These are phyloP conservation scores for Lepisosteus osseus DNA, from an alignment of 2,113 vertebrate genomes.

Conservation along the genomic window DNA sequence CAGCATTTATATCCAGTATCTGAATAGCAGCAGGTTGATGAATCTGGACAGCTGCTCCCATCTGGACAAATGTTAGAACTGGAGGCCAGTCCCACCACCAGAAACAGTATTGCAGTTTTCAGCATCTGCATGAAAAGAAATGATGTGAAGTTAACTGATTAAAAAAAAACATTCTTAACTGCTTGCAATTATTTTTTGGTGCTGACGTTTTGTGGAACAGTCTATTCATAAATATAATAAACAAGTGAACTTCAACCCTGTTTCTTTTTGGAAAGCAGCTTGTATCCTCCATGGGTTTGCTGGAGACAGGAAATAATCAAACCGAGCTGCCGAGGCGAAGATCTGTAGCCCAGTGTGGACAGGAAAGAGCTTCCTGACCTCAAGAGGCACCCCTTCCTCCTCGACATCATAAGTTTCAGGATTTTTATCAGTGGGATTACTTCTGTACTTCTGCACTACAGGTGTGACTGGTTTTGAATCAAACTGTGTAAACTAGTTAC, in stretches of 20 bases:
- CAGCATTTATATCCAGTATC: constrained; percentile 52
- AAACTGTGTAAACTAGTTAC: too few relatives aligned
- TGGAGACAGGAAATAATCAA: too few relatives aligned
- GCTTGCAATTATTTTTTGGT: constrained; percentile 27
- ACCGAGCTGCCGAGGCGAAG: too few relatives aligned
- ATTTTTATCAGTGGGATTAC: too few relatives aligned
- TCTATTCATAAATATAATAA: background rate
- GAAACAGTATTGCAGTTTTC: constrained; percentile 27
- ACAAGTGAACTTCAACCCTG: background rate
- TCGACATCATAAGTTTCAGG: too few relatives aligned
- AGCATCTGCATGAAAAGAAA: constrained; percentile 45
- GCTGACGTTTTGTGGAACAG: constrained; percentile 1
- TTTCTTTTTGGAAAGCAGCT: background rate
- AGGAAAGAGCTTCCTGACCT: too few relatives aligned
- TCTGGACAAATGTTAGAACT: constrained; percentile 50
- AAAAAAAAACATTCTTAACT: background rate
- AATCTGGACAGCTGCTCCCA: constrained; percentile 35
- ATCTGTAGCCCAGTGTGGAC: too few relatives aligned
- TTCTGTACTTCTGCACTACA: too few relatives aligned
- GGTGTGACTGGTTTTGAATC: too few relatives aligned
- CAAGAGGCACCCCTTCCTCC: too few relatives aligned
- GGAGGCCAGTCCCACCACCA: constrained; percentile 34
- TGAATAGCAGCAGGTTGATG: constrained; percentile 50
- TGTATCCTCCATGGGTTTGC: too few relatives aligned
- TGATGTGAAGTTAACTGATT: background rate